Evolutionary conservation across 2,888 invertebrate genomes (phyloP), one percentile per base, ranked within the genome.

Genomic region (Drosophila formosana): DNA sequence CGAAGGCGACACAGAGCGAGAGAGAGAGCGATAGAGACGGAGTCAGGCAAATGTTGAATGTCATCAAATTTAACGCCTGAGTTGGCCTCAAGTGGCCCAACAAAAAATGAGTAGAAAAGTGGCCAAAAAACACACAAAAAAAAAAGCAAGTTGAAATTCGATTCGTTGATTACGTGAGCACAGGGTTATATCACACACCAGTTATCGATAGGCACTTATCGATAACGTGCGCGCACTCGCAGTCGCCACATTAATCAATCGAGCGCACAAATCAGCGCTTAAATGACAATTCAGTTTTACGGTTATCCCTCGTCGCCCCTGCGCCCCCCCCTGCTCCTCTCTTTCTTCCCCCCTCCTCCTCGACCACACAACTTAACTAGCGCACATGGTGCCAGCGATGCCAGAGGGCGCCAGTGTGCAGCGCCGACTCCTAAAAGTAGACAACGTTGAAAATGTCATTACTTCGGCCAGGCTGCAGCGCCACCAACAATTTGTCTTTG

Each of bases 51-150:
- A 75, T 81, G 76, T 78, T 72, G 81, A 76, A 74, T 68, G 70
- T 72, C 79, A 82, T 81, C 84, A 84, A 84, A 82, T 82, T 84
- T 81, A 81, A 55, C 84, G 82, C 82, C 72, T 62, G 79, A 84
- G 63, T 84, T 71, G 77, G 43, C 53, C 51, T 64, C 78, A 75
- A 82, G 78, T 73, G 80, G 70, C 70, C 70, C 39, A 13, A 50
- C 63, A 47, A 65, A 57, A 64, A 26, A 30, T 4, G 13, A 39
- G n/a, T 5, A 37, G n/a, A 4, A 70, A 75, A 66, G 61, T 66
- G 58, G 55, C 57, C 67, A 50, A 67, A 64, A 72, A 63, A 25
- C 18, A 26, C 4, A 26, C 18, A 26, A 3, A 26, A 37, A 9
- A 18, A 37, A 37, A 37, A 37, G 11, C 11, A n/a, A n/a, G 37